These are phyloP conservation scores for Ptyas mucosa DNA, from an alignment of 2,113 vertebrate species.

Conservation along the genomic window DNA sequence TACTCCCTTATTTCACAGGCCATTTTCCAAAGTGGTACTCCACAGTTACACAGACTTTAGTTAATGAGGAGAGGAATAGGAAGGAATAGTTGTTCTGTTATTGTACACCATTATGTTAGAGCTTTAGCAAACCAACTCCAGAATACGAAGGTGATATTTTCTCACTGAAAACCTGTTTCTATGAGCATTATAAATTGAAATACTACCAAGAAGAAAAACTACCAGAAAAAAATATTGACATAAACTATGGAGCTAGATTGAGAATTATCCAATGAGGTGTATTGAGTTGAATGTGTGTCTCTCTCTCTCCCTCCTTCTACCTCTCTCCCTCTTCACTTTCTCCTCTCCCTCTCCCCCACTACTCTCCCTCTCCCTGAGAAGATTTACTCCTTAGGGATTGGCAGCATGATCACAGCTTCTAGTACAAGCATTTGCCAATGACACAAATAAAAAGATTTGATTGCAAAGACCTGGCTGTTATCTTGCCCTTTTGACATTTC, in stretches of 20 bases:
- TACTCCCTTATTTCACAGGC: conserved; percentile 26
- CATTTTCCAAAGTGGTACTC: conserved; percentile 42
- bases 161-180: conserved; percentile 27
- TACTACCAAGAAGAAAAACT: not conserved
- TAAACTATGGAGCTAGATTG: not conserved
- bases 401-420: not conserved
- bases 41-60: conserved; percentile 38
- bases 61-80: not conserved
- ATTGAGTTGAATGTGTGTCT: not conserved
- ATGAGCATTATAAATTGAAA: conserved; percentile 20
- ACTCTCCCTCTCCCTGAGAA: not conserved
- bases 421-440: not conserved
- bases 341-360: too few relatives aligned
- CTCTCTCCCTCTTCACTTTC: too few relatives aligned
- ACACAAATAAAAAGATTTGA: not conserved
- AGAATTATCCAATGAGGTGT: not conserved
- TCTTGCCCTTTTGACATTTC: not conserved
- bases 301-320: not conserved
- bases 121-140: conserved; percentile 24
- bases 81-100: conserved; percentile 3
- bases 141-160: conserved; percentile 3
- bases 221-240: not conserved
- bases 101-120: conserved; percentile 19
- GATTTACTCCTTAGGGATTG: not conserved
- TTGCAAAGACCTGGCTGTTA: not conserved